Percentiles rank a stretch among this genome's conserved stretches.
phyloP scores from a whole-genome alignment of 23 tunicate species.

The Ascidia mentula region DNA sequence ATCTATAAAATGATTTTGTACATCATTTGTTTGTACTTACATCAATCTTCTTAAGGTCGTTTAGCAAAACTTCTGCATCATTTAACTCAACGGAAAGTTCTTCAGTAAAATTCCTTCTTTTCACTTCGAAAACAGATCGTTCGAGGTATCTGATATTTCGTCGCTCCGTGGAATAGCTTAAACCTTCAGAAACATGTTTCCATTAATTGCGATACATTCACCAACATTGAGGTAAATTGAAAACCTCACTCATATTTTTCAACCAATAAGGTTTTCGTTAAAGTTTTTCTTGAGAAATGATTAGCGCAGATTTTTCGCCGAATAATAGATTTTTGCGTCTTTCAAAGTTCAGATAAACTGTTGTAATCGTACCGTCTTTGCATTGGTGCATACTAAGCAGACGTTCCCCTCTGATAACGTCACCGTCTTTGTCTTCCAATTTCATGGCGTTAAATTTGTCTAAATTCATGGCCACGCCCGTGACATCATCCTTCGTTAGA shows the following conservation, averaged over 20 bases:
- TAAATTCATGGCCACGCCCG: slow-evolving; percentile 22
- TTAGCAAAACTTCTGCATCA: slow-evolving; percentile 52
- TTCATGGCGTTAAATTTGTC: slow-evolving; percentile 42
- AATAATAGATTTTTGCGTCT: too few relatives aligned
- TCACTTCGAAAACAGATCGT: slow-evolving; percentile 41
- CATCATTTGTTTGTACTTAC: too few relatives aligned
- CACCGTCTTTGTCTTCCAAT: slow-evolving; percentile 61
- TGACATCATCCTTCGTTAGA: slow-evolving; percentile 28
- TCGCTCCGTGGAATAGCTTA: background rate
- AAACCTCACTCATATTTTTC: too few relatives aligned
- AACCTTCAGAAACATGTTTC: background rate
- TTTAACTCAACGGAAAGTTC: slow-evolving; percentile 51
- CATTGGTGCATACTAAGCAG: slow-evolving; percentile 57
- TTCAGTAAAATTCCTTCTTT: slow-evolving; percentile 36
- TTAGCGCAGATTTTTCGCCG: too few relatives aligned
- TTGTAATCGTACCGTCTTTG: slow-evolving; percentile 46
- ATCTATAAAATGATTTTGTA: too few relatives aligned
- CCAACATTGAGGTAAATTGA: too few relatives aligned
- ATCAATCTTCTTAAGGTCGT: slow-evolving; percentile 58
- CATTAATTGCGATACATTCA: too few relatives aligned
- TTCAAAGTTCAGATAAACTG: background rate
- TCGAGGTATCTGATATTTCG: slow-evolving; percentile 59
- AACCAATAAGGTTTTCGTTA: too few relatives aligned
- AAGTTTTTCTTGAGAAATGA: too few relatives aligned
- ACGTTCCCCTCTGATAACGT: slow-evolving; percentile 53